Base-by-base conservation (phyloP, 2,888 invertebrate genomes). In the Diplazon laetatorius region DNA sequence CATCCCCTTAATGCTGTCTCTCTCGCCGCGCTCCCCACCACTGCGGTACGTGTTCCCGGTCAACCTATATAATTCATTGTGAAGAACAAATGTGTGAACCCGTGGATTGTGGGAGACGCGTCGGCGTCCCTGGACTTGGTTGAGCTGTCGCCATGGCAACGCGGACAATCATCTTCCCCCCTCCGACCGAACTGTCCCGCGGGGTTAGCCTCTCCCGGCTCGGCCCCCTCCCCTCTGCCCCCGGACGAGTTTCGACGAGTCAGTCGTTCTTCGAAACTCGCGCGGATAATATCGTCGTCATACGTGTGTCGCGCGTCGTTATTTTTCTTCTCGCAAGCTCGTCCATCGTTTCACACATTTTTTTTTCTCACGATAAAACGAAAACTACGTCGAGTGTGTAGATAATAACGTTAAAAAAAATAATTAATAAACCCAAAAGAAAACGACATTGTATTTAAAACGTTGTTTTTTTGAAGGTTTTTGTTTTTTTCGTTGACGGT, bases 101-200 rank as follows among this genome's bases (percentile, higher is more conserved):
- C 48, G 25, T 2, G 5, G 42, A 59, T n/a, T n/a, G n/a, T n/a
- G 59, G 63, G 63, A 48, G 63, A 30, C 18, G 2, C 8, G 10
- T 30, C 10, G 6, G 37, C 55, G 75, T 20, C 71, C 75, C 75
- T 78, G 78, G 57, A 66, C 80, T 75, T 81, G 82, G 81, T 80
- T 78, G 83, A 86, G 82, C 82, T 76, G 86, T 87, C 78, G 81
- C 80, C 84, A 87, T 86, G 84, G 83, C 71, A 81, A 87, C 87
- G 82, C 75, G 79, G 6, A 30, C 85, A 82, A 85, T 87, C 87
- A 83, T 87, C 87, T 84, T 78, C 82, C 85, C 85, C 78, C 85
- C 83, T 65, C 84, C 76, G 75, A 35, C 42, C 4, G 4, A 30
- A 30, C n/a, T 65, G 18, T 42, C 70, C 66, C n/a, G 30, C 52